A percentile compares a stretch with the other conserved stretches of the same genome.
Evolutionary conservation across 2,888 invertebrate genomes (phyloP).

Genomic region (Dasypogon diadema): DNA sequence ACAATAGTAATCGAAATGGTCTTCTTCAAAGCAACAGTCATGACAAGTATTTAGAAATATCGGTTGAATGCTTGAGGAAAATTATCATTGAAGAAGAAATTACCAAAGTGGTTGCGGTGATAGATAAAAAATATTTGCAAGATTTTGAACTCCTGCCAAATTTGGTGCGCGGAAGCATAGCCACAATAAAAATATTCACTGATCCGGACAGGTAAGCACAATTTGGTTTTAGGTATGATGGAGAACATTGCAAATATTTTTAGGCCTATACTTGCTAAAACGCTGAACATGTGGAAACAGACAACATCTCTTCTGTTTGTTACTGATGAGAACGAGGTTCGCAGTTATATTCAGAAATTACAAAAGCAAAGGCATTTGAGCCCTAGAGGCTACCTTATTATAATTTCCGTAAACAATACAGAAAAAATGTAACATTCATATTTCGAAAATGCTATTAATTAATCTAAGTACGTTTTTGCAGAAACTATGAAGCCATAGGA

Average conservation of each 20-base stretch:
- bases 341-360: background rate
- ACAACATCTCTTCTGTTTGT: slow-evolving; percentile 10
- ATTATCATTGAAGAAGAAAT: background rate
- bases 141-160: background rate
- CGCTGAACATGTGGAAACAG: background rate
- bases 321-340: background rate
- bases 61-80: slow-evolving; percentile 1
- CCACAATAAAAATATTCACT: background rate
- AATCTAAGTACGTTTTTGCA: background rate
- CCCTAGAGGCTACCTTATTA: background rate
- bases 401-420: background rate
- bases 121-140: background rate
- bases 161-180: background rate
- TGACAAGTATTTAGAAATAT: background rate
- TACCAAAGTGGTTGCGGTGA: background rate
- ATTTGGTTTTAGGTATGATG: background rate
- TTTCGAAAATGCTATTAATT: background rate
- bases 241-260: background rate
- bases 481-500: slow-evolving; percentile 8
- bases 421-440: background rate
- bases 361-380: slow-evolving; percentile 5
- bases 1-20: too few species aligned
- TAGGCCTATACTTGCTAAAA: background rate
- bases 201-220: background rate
- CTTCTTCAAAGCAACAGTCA: too few species aligned